A percentile compares a stretch with the other conserved stretches of the same genome.
These are phyloP conservation scores for Gallirallus australis DNA, from an alignment of 2,797 vertebrate genomes.

Conservation along the genomic window DNA sequence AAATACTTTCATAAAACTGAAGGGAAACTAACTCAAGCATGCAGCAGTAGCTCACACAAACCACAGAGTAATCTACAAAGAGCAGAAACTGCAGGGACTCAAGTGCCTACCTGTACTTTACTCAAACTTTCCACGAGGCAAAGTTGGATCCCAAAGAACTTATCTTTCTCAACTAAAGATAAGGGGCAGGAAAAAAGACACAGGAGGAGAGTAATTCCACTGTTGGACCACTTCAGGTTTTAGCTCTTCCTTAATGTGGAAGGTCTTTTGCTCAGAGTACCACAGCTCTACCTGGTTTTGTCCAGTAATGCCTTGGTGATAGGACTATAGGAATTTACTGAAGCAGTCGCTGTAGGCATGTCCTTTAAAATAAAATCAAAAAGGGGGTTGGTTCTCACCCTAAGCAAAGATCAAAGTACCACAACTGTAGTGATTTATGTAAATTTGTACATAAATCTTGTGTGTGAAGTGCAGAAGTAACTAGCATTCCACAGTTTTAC, in stretches of 20 bases:
- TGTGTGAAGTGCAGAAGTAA: slow-evolving; percentile 2
- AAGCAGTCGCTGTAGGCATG: background rate
- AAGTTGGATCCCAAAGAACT: slow-evolving; percentile 13
- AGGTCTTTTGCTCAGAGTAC: background rate
- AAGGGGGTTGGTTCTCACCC: background rate
- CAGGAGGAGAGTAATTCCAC: background rate
- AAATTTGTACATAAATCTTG: slow-evolving; percentile 51
- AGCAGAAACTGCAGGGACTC: slow-evolving; percentile 53
- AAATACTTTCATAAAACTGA: slow-evolving; percentile 55
- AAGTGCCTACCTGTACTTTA: background rate
- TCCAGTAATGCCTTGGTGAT: background rate
- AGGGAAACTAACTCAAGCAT: slow-evolving; percentile 70
- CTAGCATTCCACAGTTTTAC: background rate
- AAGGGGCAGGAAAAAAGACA: slow-evolving; percentile 4
- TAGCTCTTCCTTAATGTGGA: background rate
- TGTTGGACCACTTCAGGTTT: background rate
- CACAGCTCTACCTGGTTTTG: slow-evolving; percentile 19
- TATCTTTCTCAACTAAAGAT: slow-evolving; percentile 26
- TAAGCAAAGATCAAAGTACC: slow-evolving; percentile 1
- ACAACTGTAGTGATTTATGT: slow-evolving; percentile 14
- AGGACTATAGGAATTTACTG: background rate
- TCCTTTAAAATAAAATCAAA: background rate
- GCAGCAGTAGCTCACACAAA: slow-evolving; percentile 66
- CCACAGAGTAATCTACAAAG: background rate
- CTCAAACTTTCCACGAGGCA: background rate